Conservation (phyloP, 2,888 invertebrate genomes). For the Ethmia dodecea region DNA sequence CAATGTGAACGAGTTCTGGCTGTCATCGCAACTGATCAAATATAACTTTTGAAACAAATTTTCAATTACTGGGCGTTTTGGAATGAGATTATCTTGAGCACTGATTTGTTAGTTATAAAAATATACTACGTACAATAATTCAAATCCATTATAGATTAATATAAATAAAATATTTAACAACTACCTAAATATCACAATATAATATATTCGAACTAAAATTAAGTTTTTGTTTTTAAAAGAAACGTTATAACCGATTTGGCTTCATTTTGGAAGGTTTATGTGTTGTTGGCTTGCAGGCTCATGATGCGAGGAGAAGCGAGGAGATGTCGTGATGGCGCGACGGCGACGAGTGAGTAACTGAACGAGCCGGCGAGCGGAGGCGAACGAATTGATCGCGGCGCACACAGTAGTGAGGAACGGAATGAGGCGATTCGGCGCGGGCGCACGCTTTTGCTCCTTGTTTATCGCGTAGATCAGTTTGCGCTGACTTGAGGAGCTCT, state of each 20-base stretch:
- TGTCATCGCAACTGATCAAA: conserved; percentile 60
- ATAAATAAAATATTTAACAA: conserved; percentile 66
- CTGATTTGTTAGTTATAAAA: conserved; percentile 56
- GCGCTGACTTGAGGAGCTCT: conserved; percentile 44
- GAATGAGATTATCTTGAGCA: conserved; percentile 77
- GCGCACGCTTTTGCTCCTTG: conserved; percentile 73
- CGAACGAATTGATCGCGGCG: conserved; percentile 61
- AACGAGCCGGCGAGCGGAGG: conserved; percentile 38
- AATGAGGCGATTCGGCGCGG: conserved; percentile 70
- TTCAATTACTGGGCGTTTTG: conserved; percentile 58
- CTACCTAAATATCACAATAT: conserved; percentile 76
- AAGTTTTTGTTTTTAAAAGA: conserved; percentile 60
- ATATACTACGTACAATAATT: conserved; percentile 61
- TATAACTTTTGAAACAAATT: conserved; percentile 41
- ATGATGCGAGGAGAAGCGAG: conserved; percentile 62
- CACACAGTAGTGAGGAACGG: conserved; percentile 53
- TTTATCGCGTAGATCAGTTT: conserved; percentile 54
- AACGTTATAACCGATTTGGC: conserved; percentile 76
- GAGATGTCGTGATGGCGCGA: conserved; percentile 59
- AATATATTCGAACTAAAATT: conserved; percentile 73
- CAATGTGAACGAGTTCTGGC: conserved; percentile 75
- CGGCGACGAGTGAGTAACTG: conserved; percentile 66
- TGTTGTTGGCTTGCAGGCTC: conserved; percentile 72
- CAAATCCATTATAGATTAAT: conserved; percentile 57
- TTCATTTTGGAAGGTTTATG: conserved; percentile 76